Evolutionary conservation across 2,113 vertebrate species (phyloP), one percentile per base, ranked within the genome.

Genomic region (Rhinolophus ferrumequinum): DNA sequence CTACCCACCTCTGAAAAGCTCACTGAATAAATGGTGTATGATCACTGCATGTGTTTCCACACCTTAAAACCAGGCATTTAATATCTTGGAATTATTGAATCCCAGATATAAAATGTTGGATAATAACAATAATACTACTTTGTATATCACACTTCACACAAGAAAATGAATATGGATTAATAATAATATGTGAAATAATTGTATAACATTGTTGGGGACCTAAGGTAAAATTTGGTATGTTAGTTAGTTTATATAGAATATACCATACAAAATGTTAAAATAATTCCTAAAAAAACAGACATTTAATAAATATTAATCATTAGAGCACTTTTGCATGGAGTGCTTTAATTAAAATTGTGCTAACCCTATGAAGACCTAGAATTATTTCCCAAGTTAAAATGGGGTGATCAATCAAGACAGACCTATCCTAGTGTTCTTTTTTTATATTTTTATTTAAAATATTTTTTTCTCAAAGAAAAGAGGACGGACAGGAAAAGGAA

Each of bases 371-470:
- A 72, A 96, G 73, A 41, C 6, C n/a, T 82, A 66, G 73, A 72
- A 79, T 88, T 88, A 91, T 24, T 82, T 80, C 13, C 30, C 44
- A 88, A 84, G 14, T 66, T 81, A 90, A 85, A 86, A 69, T 90
- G 22, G 58, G 2, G 14, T 70, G 75, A 79, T 70, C 77, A 38
- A 93, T 91, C 16, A 88, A 94, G 41, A 62, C 13, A 22, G 62
- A 75, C 47, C 18, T 88, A 38, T 75, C 15, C 41, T 85, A 92
- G 21, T 24, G 18, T 81, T 89, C 41, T 89, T 19, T 66, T 54
- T 90, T 88, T 41, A 35, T 35, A 60, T 95, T 84, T 88, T 54
- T 38, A 87, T 82, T 75, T 76, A 85, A 93, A 60, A 93, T 33
- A 69, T 35, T 72, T 14, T 75, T 67, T 77, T 62, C 35, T 73